Conservation (phyloP, 1,140 invertebrate species). For the Lordiphosa mommai region DNA sequence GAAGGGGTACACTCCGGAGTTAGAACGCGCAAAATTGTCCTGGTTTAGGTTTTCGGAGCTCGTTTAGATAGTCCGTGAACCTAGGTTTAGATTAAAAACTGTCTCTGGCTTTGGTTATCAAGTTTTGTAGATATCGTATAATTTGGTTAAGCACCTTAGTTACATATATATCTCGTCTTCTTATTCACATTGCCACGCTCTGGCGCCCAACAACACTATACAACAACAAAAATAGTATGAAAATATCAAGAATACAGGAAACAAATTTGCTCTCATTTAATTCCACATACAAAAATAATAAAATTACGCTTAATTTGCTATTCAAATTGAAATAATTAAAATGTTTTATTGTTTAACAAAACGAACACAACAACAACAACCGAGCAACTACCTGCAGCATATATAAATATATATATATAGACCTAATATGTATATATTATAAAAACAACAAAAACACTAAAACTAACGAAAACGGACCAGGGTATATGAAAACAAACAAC, state of each 20-base stretch:
- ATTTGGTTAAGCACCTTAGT: too few relatives aligned
- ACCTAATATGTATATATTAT: conserved; percentile 36
- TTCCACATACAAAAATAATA: conserved; percentile 16
- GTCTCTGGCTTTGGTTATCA: too few relatives aligned
- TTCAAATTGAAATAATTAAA: conserved; percentile 14
- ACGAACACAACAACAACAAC: conserved; percentile 45
- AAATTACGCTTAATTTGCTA: conserved; percentile 36
- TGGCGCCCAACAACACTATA: too few relatives aligned
- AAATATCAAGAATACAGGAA: background rate
- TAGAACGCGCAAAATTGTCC: too few relatives aligned
- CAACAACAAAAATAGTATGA: too few relatives aligned
- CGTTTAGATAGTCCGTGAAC: too few relatives aligned
- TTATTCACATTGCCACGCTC: too few relatives aligned
- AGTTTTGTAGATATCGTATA: too few relatives aligned
- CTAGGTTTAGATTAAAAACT: too few relatives aligned
- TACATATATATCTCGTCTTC: too few relatives aligned
- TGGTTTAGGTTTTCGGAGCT: too few relatives aligned
- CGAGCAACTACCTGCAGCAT: conserved; percentile 65
- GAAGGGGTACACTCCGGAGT: too few relatives aligned
- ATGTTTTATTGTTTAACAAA: conserved; percentile 14
- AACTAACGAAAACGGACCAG: conserved; percentile 51
- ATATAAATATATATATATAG: conserved; percentile 38
- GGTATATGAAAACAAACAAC: conserved; percentile 42
- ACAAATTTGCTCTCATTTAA: conserved; percentile 33
- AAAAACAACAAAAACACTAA: conserved; percentile 20